Conservation (phyloP, 2,888 invertebrate genomes). For the Apodemia mormo region DNA sequence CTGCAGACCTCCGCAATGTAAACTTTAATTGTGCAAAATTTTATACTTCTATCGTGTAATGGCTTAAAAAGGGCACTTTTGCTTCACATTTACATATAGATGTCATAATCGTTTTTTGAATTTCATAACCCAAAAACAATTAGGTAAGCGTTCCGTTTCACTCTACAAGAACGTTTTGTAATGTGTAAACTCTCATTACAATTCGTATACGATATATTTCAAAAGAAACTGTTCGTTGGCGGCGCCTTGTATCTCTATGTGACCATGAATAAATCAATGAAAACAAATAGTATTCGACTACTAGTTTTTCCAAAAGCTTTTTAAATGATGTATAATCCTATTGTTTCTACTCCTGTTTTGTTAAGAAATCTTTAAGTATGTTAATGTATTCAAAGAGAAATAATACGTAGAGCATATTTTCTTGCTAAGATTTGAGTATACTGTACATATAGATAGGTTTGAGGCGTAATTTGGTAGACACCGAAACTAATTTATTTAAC, state of each 20-base stretch:
- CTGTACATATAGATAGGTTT: constrained; percentile 74
- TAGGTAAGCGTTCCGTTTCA: not conserved
- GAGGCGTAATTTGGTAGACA: constrained; percentile 83
- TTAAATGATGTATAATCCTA: constrained; percentile 66
- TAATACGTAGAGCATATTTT: constrained; percentile 79
- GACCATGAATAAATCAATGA: constrained; percentile 82
- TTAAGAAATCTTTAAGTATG: constrained; percentile 64
- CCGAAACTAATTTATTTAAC: constrained; percentile 83
- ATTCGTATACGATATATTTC: constrained; percentile 66
- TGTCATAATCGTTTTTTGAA: too few species aligned
- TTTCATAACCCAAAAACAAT: constrained; percentile 2
- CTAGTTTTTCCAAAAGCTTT: constrained; percentile 74
- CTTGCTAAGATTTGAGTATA: constrained; percentile 39
- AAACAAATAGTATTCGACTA: constrained; percentile 80
- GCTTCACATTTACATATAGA: too few species aligned
- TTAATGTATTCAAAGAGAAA: constrained; percentile 70
- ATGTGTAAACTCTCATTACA: constrained; percentile 64
- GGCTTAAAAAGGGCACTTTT: too few species aligned
- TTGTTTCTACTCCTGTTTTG: constrained; percentile 74
- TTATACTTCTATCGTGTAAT: too few species aligned
- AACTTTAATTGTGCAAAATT: too few species aligned
- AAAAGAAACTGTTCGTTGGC: constrained; percentile 57
- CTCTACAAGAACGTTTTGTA: not conserved
- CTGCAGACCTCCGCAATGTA: too few species aligned
- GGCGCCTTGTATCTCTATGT: constrained; percentile 70